Evolutionary conservation across 2,888 invertebrate genomes (phyloP).

Genomic region (Athalia cordata): DNA sequence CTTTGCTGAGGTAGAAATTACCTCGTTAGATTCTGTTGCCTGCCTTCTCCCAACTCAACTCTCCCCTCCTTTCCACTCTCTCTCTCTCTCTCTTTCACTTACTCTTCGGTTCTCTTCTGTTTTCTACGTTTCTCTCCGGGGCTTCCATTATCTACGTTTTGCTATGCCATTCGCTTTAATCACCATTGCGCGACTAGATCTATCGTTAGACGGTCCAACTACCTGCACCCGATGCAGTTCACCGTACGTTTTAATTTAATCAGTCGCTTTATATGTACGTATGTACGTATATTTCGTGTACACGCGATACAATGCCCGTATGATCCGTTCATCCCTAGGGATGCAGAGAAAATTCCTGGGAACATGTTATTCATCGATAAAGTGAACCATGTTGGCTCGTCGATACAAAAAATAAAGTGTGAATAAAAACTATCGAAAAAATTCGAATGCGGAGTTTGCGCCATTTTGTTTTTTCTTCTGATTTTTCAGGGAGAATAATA

Average conservation of each 20-base stretch:
- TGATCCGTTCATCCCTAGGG: too few species aligned
- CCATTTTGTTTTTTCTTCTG: too few species aligned
- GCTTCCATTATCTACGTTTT: conserved; percentile 3
- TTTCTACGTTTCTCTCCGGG: neutral
- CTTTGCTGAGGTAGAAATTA: conserved; percentile 55
- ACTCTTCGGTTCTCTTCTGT: neutral
- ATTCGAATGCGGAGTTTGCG: too few species aligned
- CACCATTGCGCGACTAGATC: conserved; percentile 20
- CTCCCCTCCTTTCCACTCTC: conserved; percentile 22
- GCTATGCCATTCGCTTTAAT: conserved; percentile 7
- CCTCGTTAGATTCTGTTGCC: conserved; percentile 57
- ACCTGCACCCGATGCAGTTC: neutral
- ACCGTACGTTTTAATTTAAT: conserved; percentile 16
- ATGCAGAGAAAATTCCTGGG: too few species aligned
- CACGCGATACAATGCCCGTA: too few species aligned
- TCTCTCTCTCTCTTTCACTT: neutral
- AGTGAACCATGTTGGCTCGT: too few species aligned
- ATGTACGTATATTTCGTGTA: too few species aligned
- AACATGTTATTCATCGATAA: too few species aligned
- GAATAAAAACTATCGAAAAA: too few species aligned
- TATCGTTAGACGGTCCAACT: conserved; percentile 28
- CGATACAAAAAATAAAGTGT: too few species aligned
- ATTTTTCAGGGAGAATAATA: too few species aligned
- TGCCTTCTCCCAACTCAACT: neutral
- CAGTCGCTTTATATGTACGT: too few species aligned